Evolutionary conservation across 92 coral and sea anemone genomes (phyloP), one percentile per base, ranked within the genome.

Genomic region (Plumapathes pennacea): DNA sequence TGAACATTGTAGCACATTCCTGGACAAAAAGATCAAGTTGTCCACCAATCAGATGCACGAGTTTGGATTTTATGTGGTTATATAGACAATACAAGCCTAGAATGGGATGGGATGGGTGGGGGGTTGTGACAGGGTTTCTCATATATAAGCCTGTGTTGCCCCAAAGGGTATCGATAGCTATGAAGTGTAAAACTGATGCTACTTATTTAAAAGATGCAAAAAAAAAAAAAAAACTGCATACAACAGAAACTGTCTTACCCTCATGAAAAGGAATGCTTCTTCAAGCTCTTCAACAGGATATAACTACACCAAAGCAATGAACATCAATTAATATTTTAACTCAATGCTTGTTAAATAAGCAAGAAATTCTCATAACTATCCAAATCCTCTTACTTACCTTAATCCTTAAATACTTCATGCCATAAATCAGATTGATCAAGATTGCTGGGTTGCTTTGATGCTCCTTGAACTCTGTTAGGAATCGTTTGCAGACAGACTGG

Each of bases 341-440:
- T 2, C 12, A 14, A 15, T 5, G 6, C 13, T 25, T 3, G 18
- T 26, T 23, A 30, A 26, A 0, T 52, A 15, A 52, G 6, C n/a
- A 3, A 4, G n/a, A 33, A n/a, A n/a, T n/a, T n/a, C n/a, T n/a
- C n/a, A n/a, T n/a, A n/a, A n/a, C n/a, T n/a, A n/a, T n/a, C 10
- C 15, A 26, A 31, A 5, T 8, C 5, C 3, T 17, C 21, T 10
- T 11, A 67, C 74, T 2, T 32, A 94, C 99, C 90, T 94, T 94
- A 59, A 94, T 94, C 71, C 99, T 76, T 76, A 94, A 86, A 81
- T 94, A 94, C 60, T 94, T 94, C 99, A 94, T 94, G 17, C 99
- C 99, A 81, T 86, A 94, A 80, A 94, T 94, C 63, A 94, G 77
- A 77, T 94, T 88, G 56, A 86, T 88, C 72, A 81, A 61, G 14